Evolutionary conservation across 2,888 invertebrate genomes (phyloP).

Genomic region (Pheosia gnoma): DNA sequence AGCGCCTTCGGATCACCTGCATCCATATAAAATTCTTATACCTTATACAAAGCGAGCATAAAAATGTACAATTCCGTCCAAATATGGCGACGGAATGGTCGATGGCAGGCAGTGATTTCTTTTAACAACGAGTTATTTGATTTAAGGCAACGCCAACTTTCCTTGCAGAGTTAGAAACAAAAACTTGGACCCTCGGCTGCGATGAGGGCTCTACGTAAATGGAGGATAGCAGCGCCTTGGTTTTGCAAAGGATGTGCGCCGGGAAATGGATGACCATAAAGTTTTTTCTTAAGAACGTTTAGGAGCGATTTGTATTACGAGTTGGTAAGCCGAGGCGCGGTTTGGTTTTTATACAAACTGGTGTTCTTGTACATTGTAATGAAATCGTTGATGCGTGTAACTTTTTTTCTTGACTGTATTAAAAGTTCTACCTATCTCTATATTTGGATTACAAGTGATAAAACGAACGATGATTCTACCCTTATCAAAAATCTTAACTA

Average conservation of each 20-base stretch:
- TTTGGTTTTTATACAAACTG: background rate
- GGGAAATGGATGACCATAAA: conserved; percentile 35
- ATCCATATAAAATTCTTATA: conserved; percentile 61
- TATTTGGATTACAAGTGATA: no score
- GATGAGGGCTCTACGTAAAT: conserved; percentile 38
- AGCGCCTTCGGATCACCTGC: conserved; percentile 53
- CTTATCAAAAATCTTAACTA: no score
- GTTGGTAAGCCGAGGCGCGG: background rate
- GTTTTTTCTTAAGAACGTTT: conserved; percentile 26
- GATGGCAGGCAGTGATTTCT: conserved; percentile 74
- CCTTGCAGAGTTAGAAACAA: conserved; percentile 75
- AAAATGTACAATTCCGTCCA: conserved; percentile 68
- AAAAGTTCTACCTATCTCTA: background rate
- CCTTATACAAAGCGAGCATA: conserved; percentile 61
- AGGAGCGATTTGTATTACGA: conserved; percentile 3
- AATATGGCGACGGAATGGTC: conserved; percentile 66
- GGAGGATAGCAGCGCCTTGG: conserved; percentile 42
- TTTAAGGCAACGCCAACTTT: conserved; percentile 75
- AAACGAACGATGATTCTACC: no score
- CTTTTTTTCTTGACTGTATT: background rate
- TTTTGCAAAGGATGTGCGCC: conserved; percentile 27
- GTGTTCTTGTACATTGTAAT: background rate
- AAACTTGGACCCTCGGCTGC: conserved; percentile 46
- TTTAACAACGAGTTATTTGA: conserved; percentile 66
- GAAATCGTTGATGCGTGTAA: background rate